Percentiles rank a stretch among this genome's conserved stretches.
These are phyloP conservation scores for Chloroceryle aenea DNA, from an alignment of 2,113 vertebrate genomes.

Conservation along the genomic window DNA sequence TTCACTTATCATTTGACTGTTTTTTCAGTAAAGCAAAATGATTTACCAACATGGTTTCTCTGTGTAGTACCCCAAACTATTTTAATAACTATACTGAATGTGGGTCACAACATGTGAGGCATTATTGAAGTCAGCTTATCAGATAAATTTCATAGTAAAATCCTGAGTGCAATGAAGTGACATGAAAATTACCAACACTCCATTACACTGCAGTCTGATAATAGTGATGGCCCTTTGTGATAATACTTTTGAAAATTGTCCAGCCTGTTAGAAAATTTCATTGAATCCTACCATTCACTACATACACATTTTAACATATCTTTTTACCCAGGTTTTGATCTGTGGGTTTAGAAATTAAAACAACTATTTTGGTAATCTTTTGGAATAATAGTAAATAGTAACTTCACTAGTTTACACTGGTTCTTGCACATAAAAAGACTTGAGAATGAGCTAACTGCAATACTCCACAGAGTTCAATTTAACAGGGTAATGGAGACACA, in stretches of 20 bases:
- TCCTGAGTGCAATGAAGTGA: background rate
- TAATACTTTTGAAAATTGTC: background rate
- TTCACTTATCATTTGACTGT: background rate
- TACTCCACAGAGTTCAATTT: background rate
- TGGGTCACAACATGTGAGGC: background rate
- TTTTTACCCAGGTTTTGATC: background rate
- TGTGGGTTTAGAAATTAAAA: background rate
- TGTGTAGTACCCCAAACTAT: background rate
- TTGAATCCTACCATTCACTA: background rate
- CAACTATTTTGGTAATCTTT: background rate
- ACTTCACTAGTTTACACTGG: background rate
- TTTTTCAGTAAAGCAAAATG: background rate
- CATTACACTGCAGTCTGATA: background rate
- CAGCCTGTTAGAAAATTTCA: background rate
- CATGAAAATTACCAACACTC: background rate
- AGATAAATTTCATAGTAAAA: background rate
- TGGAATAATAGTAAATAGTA: background rate
- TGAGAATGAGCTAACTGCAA: background rate
- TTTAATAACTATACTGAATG: background rate
- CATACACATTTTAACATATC: background rate
- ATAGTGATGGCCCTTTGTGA: background rate
- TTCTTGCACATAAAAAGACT: background rate
- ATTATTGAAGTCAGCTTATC: background rate
- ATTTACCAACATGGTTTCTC: background rate
- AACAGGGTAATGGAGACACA: background rate